These are phyloP conservation scores for Chymomyza amoena DNA, from an alignment of 2,888 invertebrate genomes.

Conservation along the genomic window DNA sequence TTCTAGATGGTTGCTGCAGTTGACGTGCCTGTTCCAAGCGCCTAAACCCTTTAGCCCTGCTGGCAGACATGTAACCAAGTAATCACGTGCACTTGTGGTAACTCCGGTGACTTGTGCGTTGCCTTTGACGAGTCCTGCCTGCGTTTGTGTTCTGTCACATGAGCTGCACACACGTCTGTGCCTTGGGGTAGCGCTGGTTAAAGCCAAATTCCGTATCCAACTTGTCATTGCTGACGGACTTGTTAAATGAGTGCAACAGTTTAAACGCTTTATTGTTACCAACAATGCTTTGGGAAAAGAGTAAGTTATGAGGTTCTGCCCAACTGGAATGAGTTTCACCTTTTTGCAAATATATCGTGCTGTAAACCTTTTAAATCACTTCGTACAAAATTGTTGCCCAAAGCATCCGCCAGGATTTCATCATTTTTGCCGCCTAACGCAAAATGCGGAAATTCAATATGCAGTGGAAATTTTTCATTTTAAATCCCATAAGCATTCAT, in stretches of 20 bases:
- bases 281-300: neutral
- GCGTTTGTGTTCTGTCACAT: neutral
- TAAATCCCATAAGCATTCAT: neutral
- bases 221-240: neutral
- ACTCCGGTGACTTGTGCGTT: neutral
- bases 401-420: neutral
- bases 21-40: neutral
- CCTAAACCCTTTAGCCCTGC: neutral
- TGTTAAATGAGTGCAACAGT: neutral
- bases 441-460: constrained; percentile 1
- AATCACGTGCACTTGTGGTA: neutral
- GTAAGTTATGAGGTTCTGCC: neutral
- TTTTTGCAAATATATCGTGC: neutral
- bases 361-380: neutral
- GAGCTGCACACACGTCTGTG: neutral
- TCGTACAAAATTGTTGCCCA: neutral
- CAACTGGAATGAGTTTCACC: neutral
- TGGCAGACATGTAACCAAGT: neutral
- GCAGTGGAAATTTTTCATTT: neutral
- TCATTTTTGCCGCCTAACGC: neutral
- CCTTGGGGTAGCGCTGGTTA: neutral
- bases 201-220: too few relatives aligned
- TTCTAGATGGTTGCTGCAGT: neutral
- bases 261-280: neutral
- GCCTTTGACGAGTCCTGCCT: neutral